A percentile compares a stretch with the other conserved stretches of the same genome.
Evolutionary conservation across 2,888 invertebrate genomes (phyloP).

Genomic region (Frankliniella fusca): DNA sequence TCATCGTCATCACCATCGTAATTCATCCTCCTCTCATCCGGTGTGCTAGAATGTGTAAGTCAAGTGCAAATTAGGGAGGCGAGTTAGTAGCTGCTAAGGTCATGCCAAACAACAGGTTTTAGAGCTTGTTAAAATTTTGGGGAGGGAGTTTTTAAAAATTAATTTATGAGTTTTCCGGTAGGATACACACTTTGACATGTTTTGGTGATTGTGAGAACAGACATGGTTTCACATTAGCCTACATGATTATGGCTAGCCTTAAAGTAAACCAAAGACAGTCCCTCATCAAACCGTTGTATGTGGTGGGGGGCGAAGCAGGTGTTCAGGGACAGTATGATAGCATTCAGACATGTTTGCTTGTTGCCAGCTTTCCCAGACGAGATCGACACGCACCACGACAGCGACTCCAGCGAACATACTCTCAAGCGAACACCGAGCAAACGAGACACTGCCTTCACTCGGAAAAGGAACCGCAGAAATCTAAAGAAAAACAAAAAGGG

Average conservation of each 20-base stretch:
- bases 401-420: constrained; percentile 22
- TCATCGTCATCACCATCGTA: not conserved
- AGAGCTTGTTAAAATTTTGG: too few relatives aligned
- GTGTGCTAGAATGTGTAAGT: not conserved
- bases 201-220: too few relatives aligned
- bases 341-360: constrained; percentile 22
- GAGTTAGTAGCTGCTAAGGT: not conserved
- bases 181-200: too few relatives aligned
- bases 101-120: not conserved
- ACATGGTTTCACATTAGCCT: too few relatives aligned
- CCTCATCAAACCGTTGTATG: not conserved
- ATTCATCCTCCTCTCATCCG: constrained; percentile 11
- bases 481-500: not conserved
- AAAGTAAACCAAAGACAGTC: not conserved
- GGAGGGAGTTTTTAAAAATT: too few relatives aligned
- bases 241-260: not conserved
- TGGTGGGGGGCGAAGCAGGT: not conserved
- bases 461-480: constrained; percentile 13
- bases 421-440: constrained; percentile 24
- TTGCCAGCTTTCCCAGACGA: constrained; percentile 21
- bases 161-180: too few relatives aligned
- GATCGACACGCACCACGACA: constrained; percentile 19
- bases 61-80: not conserved
- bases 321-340: constrained; percentile 11
- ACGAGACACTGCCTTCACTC: constrained; percentile 24